phyloP scores from a whole-genome alignment of 2,113 vertebrate genomes.

The Scomber japonicus region DNA sequence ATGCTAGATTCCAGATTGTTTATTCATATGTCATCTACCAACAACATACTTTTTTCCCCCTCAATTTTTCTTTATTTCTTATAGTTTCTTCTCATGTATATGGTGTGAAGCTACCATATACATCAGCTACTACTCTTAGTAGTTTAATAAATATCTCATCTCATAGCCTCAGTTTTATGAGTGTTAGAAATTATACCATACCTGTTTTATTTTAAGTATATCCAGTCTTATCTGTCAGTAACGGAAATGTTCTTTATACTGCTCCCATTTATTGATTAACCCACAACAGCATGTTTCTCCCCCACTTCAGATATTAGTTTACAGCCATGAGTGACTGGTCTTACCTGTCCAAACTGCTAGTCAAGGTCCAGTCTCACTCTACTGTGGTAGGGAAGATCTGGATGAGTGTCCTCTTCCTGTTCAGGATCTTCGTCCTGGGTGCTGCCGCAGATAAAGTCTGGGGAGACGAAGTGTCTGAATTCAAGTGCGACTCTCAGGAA shows the following conservation, averaged over 20 bases:
- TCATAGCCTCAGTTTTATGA: neutral
- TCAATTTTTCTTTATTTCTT: no score
- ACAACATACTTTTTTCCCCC: no score
- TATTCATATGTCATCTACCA: no score
- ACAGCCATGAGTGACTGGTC: constrained; percentile 83
- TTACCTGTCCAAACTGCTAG: constrained; percentile 76
- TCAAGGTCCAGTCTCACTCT: constrained; percentile 83
- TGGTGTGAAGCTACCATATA: no score
- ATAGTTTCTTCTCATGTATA: no score
- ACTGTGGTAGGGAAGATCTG: constrained; percentile 84
- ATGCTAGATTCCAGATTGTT: no score
- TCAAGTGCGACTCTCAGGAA: constrained; percentile 75
- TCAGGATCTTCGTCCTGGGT: constrained; percentile 81
- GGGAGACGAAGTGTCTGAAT: constrained; percentile 79
- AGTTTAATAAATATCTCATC: neutral
- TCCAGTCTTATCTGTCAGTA: neutral
- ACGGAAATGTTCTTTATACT: neutral
- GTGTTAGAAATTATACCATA: neutral
- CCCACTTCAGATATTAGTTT: neutral
- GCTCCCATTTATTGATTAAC: neutral
- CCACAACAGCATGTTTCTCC: neutral
- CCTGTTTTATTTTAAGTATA: no score
- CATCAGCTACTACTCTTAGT: no score
- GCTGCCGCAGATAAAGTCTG: constrained; percentile 79
- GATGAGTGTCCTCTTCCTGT: constrained; percentile 84